Evolutionary conservation across 2,113 vertebrate species (phyloP), one percentile per base, ranked within the genome.

Genomic region (Caranx melampygus): DNA sequence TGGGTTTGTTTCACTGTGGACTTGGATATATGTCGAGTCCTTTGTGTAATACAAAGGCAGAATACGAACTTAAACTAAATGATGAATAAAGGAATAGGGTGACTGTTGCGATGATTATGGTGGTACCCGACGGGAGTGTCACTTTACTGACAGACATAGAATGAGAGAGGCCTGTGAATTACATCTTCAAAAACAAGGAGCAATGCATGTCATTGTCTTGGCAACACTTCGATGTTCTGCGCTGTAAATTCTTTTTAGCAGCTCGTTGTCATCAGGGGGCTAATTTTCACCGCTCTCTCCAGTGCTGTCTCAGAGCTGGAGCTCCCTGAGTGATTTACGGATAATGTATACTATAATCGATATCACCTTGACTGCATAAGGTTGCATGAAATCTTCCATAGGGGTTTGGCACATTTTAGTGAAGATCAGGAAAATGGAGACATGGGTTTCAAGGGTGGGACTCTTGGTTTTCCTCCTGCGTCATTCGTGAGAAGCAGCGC

Each of bases 281-380:
- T 67, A 52, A 69, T 87, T 89, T 85, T 67, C 59, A 67, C 51
- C 18, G 0, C 80, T 73, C 16, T 75, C 35, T 61, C 62, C 74
- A 45, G 52, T 71, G 59, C 66, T 64, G 69, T 64, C 62, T 83
- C 54, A n/a, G 10, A 65, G 54, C 18, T 42, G 44, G 44, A 61
- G n/a, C 61, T 89, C 8, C 66, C 75, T 6, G 2, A 65, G 40
- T 87, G 82, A 87, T 92, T 87, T 84, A 84, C 81, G 26, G 34
- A 34, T 57, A 79, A 78, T 5, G n/a, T 65, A 62, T 61, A 67
- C 42, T 72, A 73, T 62, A 79, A 83, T 87, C 60, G 14, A 64
- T 18, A 73, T 85, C 73, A 82, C 55, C 49, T 74, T 59, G 5
- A 77, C 47, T 79, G 42, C 9, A 40, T 34, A 14, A 75, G 72